Percentiles rank a stretch among this genome's conserved stretches.
phyloP scores from a whole-genome alignment of 2,797 vertebrate genomes.

The Hybognathus amarus region DNA sequence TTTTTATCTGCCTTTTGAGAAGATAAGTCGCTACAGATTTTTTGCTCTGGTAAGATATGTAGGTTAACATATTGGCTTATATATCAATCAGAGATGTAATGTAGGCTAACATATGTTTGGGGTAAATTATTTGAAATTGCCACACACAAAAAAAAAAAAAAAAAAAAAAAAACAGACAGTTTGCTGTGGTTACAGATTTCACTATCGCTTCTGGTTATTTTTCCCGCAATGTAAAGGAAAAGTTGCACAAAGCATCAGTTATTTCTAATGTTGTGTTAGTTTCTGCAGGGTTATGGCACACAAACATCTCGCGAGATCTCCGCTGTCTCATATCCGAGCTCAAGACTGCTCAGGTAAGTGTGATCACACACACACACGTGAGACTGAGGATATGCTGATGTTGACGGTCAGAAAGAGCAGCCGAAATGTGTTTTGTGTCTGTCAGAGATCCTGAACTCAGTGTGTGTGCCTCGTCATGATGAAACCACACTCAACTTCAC shows the following conservation, averaged over 20 bases:
- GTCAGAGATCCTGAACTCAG: conserved; percentile 54
- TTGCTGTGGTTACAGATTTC: neutral
- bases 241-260: neutral
- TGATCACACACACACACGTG: neutral
- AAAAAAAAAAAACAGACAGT: neutral
- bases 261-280: neutral
- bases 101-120: neutral
- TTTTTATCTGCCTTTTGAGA: neutral
- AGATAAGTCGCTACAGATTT: neutral
- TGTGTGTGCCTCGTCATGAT: conserved; percentile 23
- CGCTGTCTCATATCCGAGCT: neutral
- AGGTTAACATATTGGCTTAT: neutral
- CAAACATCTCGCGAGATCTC: conserved; percentile 51
- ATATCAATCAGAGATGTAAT: neutral
- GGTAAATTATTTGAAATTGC: no score
- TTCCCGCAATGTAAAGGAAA: neutral
- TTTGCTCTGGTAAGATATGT: neutral
- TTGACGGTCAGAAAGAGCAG: neutral
- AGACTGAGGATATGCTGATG: neutral
- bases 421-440: neutral
- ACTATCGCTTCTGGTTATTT: neutral
- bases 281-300: conserved; percentile 63
- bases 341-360: conserved; percentile 63
- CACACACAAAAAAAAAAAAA: neutral
- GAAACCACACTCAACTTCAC: conserved; percentile 35